Evolutionary conservation across 37 sponge, comb jelly and placozoan genomes (phyloP), one percentile per base, ranked within the genome.

Genomic region (Spongilla lacustris): DNA sequence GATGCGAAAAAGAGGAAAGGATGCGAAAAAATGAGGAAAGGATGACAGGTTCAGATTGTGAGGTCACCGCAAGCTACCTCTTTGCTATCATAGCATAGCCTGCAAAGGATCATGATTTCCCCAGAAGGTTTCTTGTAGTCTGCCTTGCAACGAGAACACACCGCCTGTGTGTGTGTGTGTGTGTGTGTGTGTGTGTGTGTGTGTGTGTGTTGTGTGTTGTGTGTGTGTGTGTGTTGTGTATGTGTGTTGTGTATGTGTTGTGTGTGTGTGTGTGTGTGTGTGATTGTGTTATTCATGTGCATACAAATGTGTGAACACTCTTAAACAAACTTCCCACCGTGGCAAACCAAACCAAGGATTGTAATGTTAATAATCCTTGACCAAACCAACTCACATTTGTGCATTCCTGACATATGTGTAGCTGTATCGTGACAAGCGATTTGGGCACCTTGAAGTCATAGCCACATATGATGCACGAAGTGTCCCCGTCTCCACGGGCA

Each of bases 401-500:
- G 69, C 89, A 89, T 34, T 66, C 58, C 28, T 78, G 34, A 30
- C 89, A 89, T 33, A 68, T 37, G 30, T 82, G 83, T 21, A 82
- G 38, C 25, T 76, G 38, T 23, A 50, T 28, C 12, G 83, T 75
- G 11, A 32, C 33, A 1, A 58, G 74, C 0, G 32, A 23, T 24
- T 66, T 29, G 58, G 70, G 77, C 33, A 68, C 3, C 36, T 22
- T 26, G 23, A 89, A 73, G 73, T 89, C 80, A 74, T 37, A 46
- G 73, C 79, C 79, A 72, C 89, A 89, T 11, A 89, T 69, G 8
- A 75, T 29, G 34, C 89, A 89, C 24, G 89, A 37, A 26, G 80
- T 22, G 29, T 34, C 28, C 4, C 89, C 89, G 73, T 89, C 67
- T 14, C 89, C 89, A 26, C 84, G 80, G 73, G 68, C 66, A 24